Conservation (phyloP, 2,113 vertebrate species). For the Thomomys bottae region DNA sequence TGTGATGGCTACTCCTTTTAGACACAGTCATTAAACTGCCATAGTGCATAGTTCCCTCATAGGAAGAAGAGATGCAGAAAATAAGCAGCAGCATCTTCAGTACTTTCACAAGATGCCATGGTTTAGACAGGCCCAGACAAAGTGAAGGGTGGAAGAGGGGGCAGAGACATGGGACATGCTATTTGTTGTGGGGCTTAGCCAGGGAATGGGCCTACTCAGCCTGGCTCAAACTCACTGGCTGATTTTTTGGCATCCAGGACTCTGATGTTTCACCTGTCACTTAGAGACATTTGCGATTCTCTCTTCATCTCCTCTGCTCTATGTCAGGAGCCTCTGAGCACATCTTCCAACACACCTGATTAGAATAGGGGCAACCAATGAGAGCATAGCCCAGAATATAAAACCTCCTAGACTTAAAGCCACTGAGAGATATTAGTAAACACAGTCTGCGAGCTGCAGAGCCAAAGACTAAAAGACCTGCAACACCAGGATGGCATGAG, state of each 20-base stretch:
- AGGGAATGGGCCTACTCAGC: neutral
- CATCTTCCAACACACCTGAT: neutral
- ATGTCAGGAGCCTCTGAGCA: neutral
- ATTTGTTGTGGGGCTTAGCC: accelerated
- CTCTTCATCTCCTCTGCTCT: neutral
- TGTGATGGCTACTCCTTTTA: neutral
- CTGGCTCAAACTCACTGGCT: too few species aligned
- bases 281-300: neutral
- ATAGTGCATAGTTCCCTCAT: neutral
- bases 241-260: neutral
- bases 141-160: neutral
- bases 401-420: too few species aligned
- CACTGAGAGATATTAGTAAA: too few species aligned
- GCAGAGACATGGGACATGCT: neutral
- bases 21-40: neutral
- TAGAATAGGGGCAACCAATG: too few species aligned
- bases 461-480: too few species aligned
- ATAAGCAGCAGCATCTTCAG: neutral
- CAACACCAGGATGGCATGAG: too few species aligned
- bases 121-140: neutral
- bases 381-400: too few species aligned
- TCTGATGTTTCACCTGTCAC: neutral
- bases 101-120: neutral
- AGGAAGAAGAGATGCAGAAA: constrained; percentile 6
- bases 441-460: too few species aligned